Conservation (phyloP, 2,797 vertebrate species). For the Ctenochaetus hawaiiensis region DNA sequence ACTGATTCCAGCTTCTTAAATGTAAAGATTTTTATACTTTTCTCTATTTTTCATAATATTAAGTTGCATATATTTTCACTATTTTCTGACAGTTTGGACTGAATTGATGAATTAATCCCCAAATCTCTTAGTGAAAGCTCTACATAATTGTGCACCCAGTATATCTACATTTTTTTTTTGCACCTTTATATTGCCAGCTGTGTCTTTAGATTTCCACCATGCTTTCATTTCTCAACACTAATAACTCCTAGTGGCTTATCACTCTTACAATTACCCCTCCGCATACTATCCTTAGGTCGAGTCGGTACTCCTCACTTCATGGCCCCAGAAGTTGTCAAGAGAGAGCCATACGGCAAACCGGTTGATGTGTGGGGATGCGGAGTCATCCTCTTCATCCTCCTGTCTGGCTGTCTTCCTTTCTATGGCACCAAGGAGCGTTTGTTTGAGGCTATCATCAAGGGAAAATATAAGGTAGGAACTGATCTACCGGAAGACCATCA, state of each 20-base stretch:
- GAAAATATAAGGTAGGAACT: slow-evolving; percentile 94
- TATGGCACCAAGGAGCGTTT: slow-evolving; percentile 98
- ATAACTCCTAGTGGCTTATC: too few species aligned
- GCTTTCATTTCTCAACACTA: background rate
- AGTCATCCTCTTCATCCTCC: slow-evolving; percentile 98
- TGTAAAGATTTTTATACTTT: too few species aligned
- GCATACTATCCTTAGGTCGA: slow-evolving; percentile 84
- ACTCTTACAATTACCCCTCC: background rate
- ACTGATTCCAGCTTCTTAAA: background rate
- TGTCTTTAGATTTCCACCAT: background rate
- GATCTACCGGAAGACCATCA: background rate
- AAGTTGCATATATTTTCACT: background rate
- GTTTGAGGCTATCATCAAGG: slow-evolving; percentile 98
- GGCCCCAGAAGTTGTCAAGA: slow-evolving; percentile 98
- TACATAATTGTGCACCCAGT: too few species aligned
- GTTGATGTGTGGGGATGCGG: slow-evolving; percentile 99
- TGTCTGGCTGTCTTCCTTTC: slow-evolving; percentile 97
- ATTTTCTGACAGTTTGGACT: background rate
- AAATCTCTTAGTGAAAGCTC: background rate
- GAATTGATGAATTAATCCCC: background rate
- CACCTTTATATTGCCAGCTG: too few species aligned
- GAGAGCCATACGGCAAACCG: slow-evolving; percentile 97
- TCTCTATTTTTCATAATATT: background rate
- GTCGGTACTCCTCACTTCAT: slow-evolving; percentile 99
- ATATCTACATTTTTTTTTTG: background rate